Base-by-base conservation (phyloP, 2,888 invertebrate genomes). In the Pyrgus malvae region DNA sequence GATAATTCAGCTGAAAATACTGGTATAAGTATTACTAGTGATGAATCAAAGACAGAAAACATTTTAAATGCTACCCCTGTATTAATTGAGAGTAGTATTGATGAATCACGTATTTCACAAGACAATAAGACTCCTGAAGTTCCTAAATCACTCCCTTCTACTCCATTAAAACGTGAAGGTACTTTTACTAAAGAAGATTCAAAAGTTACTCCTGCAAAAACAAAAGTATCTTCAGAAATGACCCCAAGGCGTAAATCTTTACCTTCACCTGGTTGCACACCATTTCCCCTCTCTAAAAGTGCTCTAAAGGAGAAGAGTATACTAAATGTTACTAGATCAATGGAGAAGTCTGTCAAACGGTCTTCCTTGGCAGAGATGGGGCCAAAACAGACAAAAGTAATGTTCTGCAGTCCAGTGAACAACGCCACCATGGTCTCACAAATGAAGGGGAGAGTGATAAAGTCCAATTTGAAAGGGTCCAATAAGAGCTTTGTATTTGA, bases 401-500 rank as follows among this genome's bases (percentile, higher is more conserved):
- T 86, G 86, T 90, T 90, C 67, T 87, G 88, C 66, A 89, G 88
- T 56, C 88, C 90, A 0, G 72, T 80, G 1, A 77, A 85, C 57
- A 80, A 77, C 42, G 78, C 79, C 0, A 64, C 59, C 0, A 62
- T 72, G 0, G 67, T 68, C 1, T 68, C 67, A 1, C 80, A 80
- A 50, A 75, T 78, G 57, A 81, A 77, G 55, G 74, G 67, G 35
- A 87, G 83, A 58, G 67, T 90, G 11, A 87, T 91, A 51, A 91
- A 90, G 60, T 91, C 90, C 1, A 91, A 80, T 48, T 66, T 91
- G 58, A 91, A 91, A 56, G 90, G 90, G 1, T 90, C 90, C 1
- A 87, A 83, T 41, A 91, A 90, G 65, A 90, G 89, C 64, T 90
- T 90, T 21, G 64, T 89, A 8, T 81, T 83, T 70, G 80, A 87